Evolutionary conservation across 2,888 invertebrate genomes (phyloP), one percentile per base, ranked within the genome.

Genomic region (Drosophila gaucha): DNA sequence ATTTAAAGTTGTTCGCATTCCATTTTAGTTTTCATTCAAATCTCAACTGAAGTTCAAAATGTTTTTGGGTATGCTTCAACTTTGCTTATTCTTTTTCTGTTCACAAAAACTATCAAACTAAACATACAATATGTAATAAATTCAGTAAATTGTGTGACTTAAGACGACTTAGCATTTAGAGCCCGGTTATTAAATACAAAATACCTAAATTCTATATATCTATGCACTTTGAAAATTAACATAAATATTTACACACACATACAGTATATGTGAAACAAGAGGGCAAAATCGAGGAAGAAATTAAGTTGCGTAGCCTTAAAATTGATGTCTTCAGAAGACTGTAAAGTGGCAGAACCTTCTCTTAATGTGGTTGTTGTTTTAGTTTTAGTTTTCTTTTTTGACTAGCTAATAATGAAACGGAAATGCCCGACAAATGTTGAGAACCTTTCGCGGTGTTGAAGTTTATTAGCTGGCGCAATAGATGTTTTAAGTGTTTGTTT

Each of bases 321-420:
- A 74, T 66, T 47, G 77, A 71, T 64, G 85, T 86, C 85, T 86
- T 86, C 87, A 86, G 67, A 86, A 86, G 85, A 86, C 85, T 74
- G 77, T 86, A 87, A 87, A 87, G 85, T 86, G 83, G 76, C 78
- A 80, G 78, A 85, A 85, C 85, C 84, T 68, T 79, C 54, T 41
- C 35, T 56, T 51, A 74, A 3, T 46, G 14, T 33, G 6, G 38
- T 52, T 50, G 41, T 57, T 38, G 30, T 30, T 4, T 12, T 12
- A 10, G 35, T 35, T 9, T 10, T 38, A 30, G 28, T 9, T 39
- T 8, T 47, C 12, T 30, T 9, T 18, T 41, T 20, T 39, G 22
- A 28, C 16, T 63, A 64, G 63, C 66, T 69, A 74, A 59, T 70
- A 38, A 63, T 54, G 26, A 52, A 51, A 46, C 39, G 30, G 52